Percentiles rank a stretch among this genome's conserved stretches.
Conservation (phyloP, 2,797 vertebrate species). For the Enteromius anoplus region DNA sequence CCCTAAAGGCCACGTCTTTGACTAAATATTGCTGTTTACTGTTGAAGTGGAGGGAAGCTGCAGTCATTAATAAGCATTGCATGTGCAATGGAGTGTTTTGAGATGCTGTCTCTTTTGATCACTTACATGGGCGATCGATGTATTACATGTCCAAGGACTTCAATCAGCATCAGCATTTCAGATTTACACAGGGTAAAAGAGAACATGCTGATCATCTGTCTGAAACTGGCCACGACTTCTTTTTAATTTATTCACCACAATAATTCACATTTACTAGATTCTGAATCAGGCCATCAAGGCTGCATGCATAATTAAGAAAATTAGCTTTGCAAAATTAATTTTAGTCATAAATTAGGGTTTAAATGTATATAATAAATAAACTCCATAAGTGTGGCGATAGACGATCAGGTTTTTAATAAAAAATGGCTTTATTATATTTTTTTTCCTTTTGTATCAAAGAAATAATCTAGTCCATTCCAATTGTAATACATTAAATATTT, state of each 20-base stretch:
- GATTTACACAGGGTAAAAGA: not conserved
- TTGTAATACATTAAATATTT: not conserved
- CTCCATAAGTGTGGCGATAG: not conserved
- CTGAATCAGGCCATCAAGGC: not conserved
- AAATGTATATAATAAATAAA: not conserved
- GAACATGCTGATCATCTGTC: not conserved
- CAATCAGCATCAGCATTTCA: not conserved
- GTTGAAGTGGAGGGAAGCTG: constrained; percentile 15
- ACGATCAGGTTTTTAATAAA: not conserved
- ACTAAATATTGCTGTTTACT: not conserved
- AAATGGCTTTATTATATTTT: not conserved
- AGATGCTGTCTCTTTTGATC: constrained; percentile 20
- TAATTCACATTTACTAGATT: not conserved
- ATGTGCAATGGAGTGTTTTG: constrained; percentile 15
- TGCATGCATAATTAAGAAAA: not conserved
- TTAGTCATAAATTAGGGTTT: not conserved
- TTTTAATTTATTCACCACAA: not conserved
- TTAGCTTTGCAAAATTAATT: no score
- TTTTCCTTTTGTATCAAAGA: not conserved
- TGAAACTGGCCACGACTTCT: not conserved
- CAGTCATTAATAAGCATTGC: constrained; percentile 23
- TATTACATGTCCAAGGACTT: not conserved
- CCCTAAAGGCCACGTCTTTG: not conserved
- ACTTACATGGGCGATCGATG: not conserved
- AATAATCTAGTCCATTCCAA: not conserved